Evolutionary conservation across 2,113 vertebrate genomes (phyloP), one percentile per base, ranked within the genome.

Genomic region (Syngnathus typhle): DNA sequence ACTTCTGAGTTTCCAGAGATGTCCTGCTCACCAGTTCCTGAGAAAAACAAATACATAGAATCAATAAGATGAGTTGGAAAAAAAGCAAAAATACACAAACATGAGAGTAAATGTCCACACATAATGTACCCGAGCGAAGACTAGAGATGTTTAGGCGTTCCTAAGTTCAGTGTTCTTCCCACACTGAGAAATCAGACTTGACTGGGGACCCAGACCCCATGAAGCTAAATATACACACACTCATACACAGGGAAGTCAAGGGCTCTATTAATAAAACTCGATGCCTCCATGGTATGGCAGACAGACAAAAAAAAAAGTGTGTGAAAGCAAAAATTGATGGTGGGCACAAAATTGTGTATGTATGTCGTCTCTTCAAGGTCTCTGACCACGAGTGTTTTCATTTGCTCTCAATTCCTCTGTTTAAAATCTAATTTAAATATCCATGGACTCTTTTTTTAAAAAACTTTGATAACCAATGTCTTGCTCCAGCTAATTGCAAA

Each of bases 11-110:
- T 89, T 99, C 97, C 1, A 99, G 90, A 0, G 91, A 93, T 3
- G 95, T 96, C 67, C 94, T 92, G 82, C 94, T 96, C 72, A 94
- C 86, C 85, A 99, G 86, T 88, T 99, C 97, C 96, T 99, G 87
- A 15, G 41, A 38, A 59, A 64, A 68, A 67, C 55, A 70, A 62
- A 78, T 4, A 69, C 21, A 4, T 43, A 7, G 41, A 44, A 5
- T 12, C 1, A 41, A 62, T 44, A 8, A 19, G 15, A 38, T 19
- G 9, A 13, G 23, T 62, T 27, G 5, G 19, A 59, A 59, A 60
- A 60, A 39, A 60, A 7, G 10, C 6, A 56, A 27, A 18, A 37
- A 73, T 52, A 44, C n/a, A 60, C 46, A 41, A 49, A 65, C 18
- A 11, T 39, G 11, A 2, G 18, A 59, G n/a, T 54, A 23, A 32